phyloP scores from a whole-genome alignment of 1,140 invertebrate species.

The Andrena cerasifolii region DNA sequence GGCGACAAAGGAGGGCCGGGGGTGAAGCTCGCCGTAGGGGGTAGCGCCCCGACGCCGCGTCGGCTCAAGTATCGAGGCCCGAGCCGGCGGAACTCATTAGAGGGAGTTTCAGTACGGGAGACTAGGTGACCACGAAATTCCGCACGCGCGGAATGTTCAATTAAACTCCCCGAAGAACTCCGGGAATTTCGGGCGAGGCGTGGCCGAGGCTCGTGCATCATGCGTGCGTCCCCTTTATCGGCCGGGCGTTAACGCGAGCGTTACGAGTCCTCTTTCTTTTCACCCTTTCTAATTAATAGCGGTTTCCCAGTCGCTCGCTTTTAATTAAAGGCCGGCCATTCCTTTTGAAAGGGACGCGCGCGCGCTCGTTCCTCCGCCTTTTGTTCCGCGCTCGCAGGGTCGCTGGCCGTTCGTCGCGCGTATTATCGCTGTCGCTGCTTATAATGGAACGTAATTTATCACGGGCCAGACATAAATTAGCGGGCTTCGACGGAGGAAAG shows the following conservation, averaged over 20 bases:
- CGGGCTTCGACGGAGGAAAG: background rate
- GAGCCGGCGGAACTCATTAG: slow-evolving; percentile 20
- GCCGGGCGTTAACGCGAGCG: background rate
- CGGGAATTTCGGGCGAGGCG: slow-evolving; percentile 45
- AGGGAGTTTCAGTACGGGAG: slow-evolving; percentile 38
- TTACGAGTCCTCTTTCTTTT: background rate
- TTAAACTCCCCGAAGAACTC: slow-evolving; percentile 62
- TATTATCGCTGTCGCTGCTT: background rate
- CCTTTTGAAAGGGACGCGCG: background rate
- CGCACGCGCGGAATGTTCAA: slow-evolving; percentile 61
- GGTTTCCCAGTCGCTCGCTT: background rate
- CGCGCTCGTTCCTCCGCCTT: background rate
- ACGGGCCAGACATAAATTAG: background rate
- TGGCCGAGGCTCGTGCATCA: slow-evolving; percentile 42
- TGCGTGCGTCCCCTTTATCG: slow-evolving; percentile 38
- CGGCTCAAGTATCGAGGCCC: slow-evolving; percentile 27
- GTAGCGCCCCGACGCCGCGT: background rate
- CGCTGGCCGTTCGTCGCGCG: background rate
- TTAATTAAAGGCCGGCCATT: background rate
- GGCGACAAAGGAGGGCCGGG: background rate
- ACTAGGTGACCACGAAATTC: slow-evolving; percentile 44
- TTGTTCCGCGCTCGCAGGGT: background rate
- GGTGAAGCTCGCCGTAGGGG: background rate
- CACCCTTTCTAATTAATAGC: slow-evolving; percentile 7
- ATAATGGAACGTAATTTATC: background rate